These are phyloP conservation scores for Arctia plantaginis DNA, from an alignment of 2,888 invertebrate genomes.

Conservation along the genomic window DNA sequence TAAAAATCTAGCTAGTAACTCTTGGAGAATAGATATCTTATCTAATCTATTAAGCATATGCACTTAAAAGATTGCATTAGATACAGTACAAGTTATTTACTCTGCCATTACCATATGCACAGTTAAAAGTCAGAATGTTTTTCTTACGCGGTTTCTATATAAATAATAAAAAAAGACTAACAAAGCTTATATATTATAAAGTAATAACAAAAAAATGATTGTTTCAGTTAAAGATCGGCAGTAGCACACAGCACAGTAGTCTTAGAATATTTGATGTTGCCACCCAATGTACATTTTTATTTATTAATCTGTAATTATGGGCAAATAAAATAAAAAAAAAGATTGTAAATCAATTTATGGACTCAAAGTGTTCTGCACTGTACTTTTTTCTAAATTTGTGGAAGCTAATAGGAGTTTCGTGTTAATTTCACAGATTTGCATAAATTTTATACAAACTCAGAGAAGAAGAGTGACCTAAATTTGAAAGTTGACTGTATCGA, in stretches of 20 bases:
- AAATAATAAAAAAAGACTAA: neutral
- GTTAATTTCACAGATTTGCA: too few species aligned
- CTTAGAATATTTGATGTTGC: neutral
- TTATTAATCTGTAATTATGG: too few species aligned
- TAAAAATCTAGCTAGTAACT: neutral
- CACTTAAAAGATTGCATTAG: neutral
- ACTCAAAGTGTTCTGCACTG: too few species aligned
- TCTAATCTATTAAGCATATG: neutral
- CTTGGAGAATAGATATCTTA: neutral
- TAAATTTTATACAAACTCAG: neutral
- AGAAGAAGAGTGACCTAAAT: neutral
- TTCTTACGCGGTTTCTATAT: neutral
- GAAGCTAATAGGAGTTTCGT: too few species aligned
- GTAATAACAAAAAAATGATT: neutral
- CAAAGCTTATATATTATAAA: neutral
- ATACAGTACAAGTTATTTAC: neutral
- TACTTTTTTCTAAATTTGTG: too few species aligned
- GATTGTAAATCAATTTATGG: too few species aligned
- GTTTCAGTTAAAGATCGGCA: neutral
- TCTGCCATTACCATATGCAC: neutral
- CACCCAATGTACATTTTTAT: too few species aligned
- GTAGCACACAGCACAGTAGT: neutral
- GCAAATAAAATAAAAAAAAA: too few species aligned
- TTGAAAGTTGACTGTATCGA: slow-evolving; percentile 16
- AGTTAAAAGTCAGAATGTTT: neutral